Evolutionary conservation across 2,797 vertebrate species (phyloP), one percentile per base, ranked within the genome.

Genomic region (Helostoma temminkii): DNA sequence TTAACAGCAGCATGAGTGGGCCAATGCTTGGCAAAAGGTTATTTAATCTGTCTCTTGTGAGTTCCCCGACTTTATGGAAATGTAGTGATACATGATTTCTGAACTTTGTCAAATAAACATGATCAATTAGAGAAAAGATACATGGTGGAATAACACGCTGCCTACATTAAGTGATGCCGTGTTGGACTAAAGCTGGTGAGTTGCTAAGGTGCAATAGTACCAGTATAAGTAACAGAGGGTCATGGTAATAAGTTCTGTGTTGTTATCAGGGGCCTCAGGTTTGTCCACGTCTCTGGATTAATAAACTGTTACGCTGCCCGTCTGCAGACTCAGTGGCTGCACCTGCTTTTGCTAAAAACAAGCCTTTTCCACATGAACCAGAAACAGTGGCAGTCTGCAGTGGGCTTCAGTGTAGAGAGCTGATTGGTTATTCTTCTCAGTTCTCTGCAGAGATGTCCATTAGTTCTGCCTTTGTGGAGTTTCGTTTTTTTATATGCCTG

Each of bases 261-360:
- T 26, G 45, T 66, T 54, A 75, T 22, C 47, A 15, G 61, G 24
- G n/a, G 37, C 54, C 37, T 68, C 56, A 16, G 60, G 60, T 67
- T 53, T 3, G 11, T 34, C 16, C 4, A 1, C 1, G 14, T 54
- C n/a, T 53, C 46, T 14, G n/a, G 45, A 46, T 65, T 66, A 74
- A 45, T 63, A 30, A 49, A 12, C 39, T 30, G 59, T 48, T 54
- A 39, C 4, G 11, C 43, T 36, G 21, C 28, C n/a, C 56, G 18
- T 36, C 28, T 55, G 30, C 25, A 43, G 32, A 66, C 53, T 26
- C 36, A 46, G 30, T 28, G 18, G 19, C 28, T 48, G 36, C 25
- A 25, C 46, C 52, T 45, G 64, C 37, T 57, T 52, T 26, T 39
- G 32, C 39, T 32, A 25, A 43, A 60, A 60, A 65, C 41, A 30